phyloP scores from a whole-genome alignment of 2,888 invertebrate genomes.

The Clivina fossor region DNA sequence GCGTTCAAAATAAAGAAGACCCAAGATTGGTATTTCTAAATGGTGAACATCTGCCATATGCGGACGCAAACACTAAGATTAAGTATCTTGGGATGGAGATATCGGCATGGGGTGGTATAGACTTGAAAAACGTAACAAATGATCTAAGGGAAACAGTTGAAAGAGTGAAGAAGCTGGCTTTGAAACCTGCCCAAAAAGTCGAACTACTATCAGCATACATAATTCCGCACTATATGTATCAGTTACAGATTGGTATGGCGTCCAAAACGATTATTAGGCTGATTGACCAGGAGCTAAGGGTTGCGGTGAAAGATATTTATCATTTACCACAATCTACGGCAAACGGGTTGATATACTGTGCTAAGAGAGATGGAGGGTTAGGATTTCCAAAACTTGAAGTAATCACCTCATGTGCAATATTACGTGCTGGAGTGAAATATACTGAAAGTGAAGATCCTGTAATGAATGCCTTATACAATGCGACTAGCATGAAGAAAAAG shows the following conservation, averaged over 20 bases:
- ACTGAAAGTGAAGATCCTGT: background rate
- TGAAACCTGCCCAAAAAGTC: slow-evolving; percentile 46
- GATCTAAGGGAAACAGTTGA: slow-evolving; percentile 34
- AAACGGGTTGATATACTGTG: background rate
- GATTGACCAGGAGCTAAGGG: background rate
- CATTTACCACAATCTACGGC: background rate
- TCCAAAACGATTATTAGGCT: background rate
- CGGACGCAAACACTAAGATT: slow-evolving; percentile 40
- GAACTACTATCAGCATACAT: slow-evolving; percentile 42
- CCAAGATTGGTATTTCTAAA: slow-evolving; percentile 39
- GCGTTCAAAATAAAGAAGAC: too few relatives aligned
- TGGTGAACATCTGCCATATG: slow-evolving; percentile 40
- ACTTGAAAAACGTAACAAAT: slow-evolving; percentile 17
- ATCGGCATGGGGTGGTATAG: slow-evolving; percentile 43
- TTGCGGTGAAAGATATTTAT: background rate
- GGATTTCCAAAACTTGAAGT: background rate
- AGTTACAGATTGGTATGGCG: slow-evolving; percentile 41
- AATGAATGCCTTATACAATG: background rate
- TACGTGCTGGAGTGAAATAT: background rate
- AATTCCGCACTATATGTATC: slow-evolving; percentile 43
- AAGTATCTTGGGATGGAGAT: slow-evolving; percentile 45
- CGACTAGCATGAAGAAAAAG: background rate
- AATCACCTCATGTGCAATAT: background rate
- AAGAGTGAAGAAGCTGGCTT: slow-evolving; percentile 40
- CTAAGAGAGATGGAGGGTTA: background rate